Evolutionary conservation across 2,113 vertebrate genomes (phyloP), one percentile per base, ranked within the genome.

Genomic region (Coryphaenoides rupestris): DNA sequence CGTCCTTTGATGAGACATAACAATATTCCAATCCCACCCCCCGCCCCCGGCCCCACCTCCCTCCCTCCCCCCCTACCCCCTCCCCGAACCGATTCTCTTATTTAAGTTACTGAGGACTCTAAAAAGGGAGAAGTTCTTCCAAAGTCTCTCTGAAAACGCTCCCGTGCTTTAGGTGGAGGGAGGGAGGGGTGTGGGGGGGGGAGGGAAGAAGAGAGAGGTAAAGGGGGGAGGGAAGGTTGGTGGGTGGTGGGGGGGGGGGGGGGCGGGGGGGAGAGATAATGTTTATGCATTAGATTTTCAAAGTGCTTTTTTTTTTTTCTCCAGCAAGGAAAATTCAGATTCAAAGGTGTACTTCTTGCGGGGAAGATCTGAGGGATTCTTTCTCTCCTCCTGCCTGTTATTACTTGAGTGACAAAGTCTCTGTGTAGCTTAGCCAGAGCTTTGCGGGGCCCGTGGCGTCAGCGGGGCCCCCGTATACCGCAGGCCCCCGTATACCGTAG

Each of bases 271-370:
- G 62, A 73, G 64, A 73, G 81, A 87, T 91, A 90, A 91, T 91
- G 90, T 91, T 91, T 91, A 91, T 91, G 89, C 89, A 91, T 91
- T 90, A 91, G 89, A 91, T 89, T 91, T 89, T 91, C 90, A 91
- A 91, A 91, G 90, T 70, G 19, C 75, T 87, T 90, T 86, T 89
- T 89, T 86, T 49, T 50, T 50, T 50, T 50, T 45, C 13, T 45
- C 40, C 85, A 84, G 88, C 84, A 86, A 90, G 86, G 86, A 91
- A 12, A 90, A 89, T 91, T 90, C 89, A 82, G 89, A 91, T 91
- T 91, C 89, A 89, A 90, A 91, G 89, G 89, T 90, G 87, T 91
- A 85, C 84, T 90, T 90, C 84, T 89, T 84, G 87, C 86, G 85
- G 28, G 81, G 80, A 84, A 89, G 89, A 91, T 91, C 89, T 91